Conservation (phyloP, 2,888 invertebrate genomes). For the Trissoscelio sp. region DNA sequence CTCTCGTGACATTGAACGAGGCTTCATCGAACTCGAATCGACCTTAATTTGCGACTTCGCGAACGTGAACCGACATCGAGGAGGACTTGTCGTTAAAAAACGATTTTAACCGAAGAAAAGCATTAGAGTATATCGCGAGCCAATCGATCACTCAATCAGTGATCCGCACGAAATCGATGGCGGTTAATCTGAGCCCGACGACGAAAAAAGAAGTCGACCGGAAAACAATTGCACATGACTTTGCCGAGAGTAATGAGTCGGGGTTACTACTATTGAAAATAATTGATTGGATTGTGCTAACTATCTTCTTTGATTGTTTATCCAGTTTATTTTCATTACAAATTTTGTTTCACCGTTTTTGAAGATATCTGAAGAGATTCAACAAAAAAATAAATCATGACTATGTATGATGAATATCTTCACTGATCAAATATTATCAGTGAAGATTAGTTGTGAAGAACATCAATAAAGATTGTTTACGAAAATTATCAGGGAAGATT, state of each 20-base stretch:
- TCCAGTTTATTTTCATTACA: too few relatives aligned
- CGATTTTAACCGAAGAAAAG: slow-evolving; percentile 50
- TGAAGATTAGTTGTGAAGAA: too few relatives aligned
- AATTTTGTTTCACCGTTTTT: too few relatives aligned
- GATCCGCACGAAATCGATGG: slow-evolving; percentile 54
- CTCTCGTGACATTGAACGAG: slow-evolving; percentile 52
- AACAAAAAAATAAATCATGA: too few relatives aligned
- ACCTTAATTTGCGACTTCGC: slow-evolving; percentile 54
- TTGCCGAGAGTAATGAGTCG: slow-evolving; percentile 34
- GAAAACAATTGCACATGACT: slow-evolving; percentile 53
- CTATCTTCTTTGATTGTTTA: too few relatives aligned
- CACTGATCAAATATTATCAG: too few relatives aligned
- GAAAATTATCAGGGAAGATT: too few relatives aligned
- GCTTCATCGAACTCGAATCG: slow-evolving; percentile 36
- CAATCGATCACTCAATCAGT: slow-evolving; percentile 59
- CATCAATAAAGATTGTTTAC: too few relatives aligned
- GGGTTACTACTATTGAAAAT: slow-evolving; percentile 10
- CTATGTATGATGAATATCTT: too few relatives aligned
- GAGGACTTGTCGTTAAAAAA: slow-evolving; percentile 47
- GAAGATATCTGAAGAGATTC: too few relatives aligned
- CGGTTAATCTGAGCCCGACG: slow-evolving; percentile 46
- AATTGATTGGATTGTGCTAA: slow-evolving; percentile 27
- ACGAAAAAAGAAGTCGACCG: slow-evolving; percentile 40
- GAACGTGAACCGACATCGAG: slow-evolving; percentile 30
- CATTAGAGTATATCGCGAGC: slow-evolving; percentile 46